These are phyloP conservation scores for Tineola bisselliella DNA, from an alignment of 2,888 invertebrate genomes.

Conservation along the genomic window DNA sequence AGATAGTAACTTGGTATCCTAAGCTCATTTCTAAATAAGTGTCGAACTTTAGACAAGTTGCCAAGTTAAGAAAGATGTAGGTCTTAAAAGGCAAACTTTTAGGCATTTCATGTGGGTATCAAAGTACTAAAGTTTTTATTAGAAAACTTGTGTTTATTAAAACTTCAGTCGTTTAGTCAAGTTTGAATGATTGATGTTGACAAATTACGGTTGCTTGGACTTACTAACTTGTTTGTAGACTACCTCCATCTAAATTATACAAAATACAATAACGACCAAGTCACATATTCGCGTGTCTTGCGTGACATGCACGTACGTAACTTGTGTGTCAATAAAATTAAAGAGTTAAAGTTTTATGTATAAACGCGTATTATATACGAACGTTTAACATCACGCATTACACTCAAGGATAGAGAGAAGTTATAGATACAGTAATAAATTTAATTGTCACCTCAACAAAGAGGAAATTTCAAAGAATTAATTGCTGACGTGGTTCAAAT, in stretches of 20 bases:
- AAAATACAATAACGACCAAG: too few relatives aligned
- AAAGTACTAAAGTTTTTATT: background rate
- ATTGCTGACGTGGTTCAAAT: slow-evolving; percentile 25
- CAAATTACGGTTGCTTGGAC: background rate
- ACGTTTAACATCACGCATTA: too few relatives aligned
- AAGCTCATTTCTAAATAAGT: background rate
- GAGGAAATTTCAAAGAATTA: background rate
- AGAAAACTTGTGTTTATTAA: background rate
- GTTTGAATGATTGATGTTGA: background rate
- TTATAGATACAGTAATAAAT: too few relatives aligned
- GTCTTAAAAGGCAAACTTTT: background rate
- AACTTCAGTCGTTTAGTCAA: background rate
- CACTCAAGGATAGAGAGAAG: too few relatives aligned
- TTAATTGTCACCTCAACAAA: background rate
- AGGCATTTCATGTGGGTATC: too few relatives aligned
- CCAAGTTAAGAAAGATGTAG: background rate
- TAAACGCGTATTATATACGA: too few relatives aligned
- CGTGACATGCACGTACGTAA: too few relatives aligned
- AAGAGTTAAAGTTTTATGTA: too few relatives aligned
- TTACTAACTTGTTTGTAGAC: too few relatives aligned
- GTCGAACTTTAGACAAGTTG: background rate
- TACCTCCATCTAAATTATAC: too few relatives aligned
- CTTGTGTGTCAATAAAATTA: too few relatives aligned
- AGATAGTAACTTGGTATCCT: background rate
- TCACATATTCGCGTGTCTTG: too few relatives aligned